phyloP scores from a whole-genome alignment of 2,888 invertebrate genomes.

The Hartigia nigra region DNA sequence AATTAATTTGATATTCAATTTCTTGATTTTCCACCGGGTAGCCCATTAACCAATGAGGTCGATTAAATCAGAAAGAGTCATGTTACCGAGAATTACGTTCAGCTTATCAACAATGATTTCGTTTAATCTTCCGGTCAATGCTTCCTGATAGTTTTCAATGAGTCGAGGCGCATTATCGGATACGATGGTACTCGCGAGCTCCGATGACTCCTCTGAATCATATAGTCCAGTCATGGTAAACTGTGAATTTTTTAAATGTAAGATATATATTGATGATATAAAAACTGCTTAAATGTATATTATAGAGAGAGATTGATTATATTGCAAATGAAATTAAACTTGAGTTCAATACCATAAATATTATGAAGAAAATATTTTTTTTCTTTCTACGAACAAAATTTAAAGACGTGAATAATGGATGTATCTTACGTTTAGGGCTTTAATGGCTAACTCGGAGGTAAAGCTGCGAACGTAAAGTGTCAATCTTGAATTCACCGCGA shows the following conservation, averaged over 20 bases:
- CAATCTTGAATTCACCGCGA: too few species aligned
- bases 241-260: neutral
- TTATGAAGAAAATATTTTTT: too few species aligned
- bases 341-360: too few species aligned
- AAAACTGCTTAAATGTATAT: neutral
- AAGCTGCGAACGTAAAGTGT: too few species aligned
- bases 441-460: conserved; percentile 14
- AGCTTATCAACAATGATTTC: too few species aligned
- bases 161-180: conserved; percentile 9
- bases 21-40: too few species aligned
- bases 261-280: neutral
- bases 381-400: too few species aligned
- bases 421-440: conserved; percentile 29
- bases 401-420: too few species aligned
- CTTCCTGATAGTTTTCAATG: neutral
- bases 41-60: neutral
- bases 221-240: conserved; percentile 13
- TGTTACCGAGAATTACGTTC: neutral
- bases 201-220: conserved; percentile 7
- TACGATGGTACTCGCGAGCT: neutral
- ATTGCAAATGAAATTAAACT: too few species aligned
- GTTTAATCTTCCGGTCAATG: neutral
- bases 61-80: conserved; percentile 7
- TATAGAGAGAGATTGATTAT: neutral
- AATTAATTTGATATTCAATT: too few species aligned